A percentile compares a stretch with the other conserved stretches of the same genome.
Evolutionary conservation across 2,113 vertebrate species (phyloP).

Genomic region (Laticauda laticaudata): DNA sequence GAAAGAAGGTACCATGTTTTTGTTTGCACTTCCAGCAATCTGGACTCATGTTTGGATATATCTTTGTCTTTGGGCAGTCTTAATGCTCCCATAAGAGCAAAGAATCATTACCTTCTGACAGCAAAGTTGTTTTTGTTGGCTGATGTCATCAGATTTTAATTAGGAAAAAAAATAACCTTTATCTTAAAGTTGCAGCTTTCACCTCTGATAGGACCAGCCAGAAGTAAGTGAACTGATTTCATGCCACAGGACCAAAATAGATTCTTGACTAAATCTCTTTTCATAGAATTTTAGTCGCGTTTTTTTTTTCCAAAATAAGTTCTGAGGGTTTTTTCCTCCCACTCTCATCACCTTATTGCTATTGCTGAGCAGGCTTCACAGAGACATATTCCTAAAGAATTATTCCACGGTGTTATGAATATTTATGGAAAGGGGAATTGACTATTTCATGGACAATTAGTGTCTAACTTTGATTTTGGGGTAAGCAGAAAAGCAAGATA

Average conservation of each 20-base stretch:
- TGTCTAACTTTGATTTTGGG: constrained; percentile 17
- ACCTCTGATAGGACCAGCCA: constrained; percentile 7
- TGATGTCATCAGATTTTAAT: constrained; percentile 4
- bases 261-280: constrained; percentile 11
- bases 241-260: constrained; percentile 14
- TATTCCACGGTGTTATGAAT: not conserved
- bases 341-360: not conserved
- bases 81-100: constrained; percentile 27
- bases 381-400: not conserved
- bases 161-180: constrained; percentile 22
- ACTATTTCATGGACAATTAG: constrained; percentile 7
- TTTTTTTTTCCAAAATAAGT: not conserved
- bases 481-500: not conserved
- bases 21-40: too few relatives aligned
- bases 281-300: not conserved
- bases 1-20: too few relatives aligned
- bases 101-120: not conserved
- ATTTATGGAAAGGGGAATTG: constrained; percentile 5
- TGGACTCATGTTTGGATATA: too few relatives aligned
- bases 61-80: not conserved
- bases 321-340: not conserved
- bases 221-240: not conserved
- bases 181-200: not conserved
- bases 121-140: not conserved
- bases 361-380: not conserved